A percentile compares a stretch with the other conserved stretches of the same genome.
These are phyloP conservation scores for Mormyrops boulengeri DNA, from an alignment of 2,797 vertebrate species.

Conservation along the genomic window DNA sequence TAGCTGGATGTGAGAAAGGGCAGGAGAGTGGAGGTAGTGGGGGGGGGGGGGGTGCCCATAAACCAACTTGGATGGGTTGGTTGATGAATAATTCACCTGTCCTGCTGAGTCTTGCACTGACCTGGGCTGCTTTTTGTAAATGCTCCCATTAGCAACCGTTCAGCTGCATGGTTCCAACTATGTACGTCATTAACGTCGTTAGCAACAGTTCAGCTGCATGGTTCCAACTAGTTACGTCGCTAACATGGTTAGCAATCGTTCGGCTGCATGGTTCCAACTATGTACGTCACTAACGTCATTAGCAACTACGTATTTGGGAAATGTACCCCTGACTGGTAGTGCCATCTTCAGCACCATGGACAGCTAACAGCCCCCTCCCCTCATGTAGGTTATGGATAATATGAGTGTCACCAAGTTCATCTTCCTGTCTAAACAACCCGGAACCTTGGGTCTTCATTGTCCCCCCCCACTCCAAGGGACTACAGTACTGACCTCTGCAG, in stretches of 20 bases:
- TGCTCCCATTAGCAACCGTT: not conserved
- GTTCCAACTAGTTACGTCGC: not conserved
- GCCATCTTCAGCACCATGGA: slow-evolving; percentile 27
- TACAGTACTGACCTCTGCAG: not conserved
- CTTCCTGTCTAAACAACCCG: slow-evolving; percentile 4
- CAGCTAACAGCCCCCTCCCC: not conserved
- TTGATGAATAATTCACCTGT: slow-evolving; percentile 41
- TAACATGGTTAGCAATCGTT: too few relatives aligned
- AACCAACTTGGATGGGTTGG: slow-evolving; percentile 18
- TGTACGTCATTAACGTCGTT: not conserved
- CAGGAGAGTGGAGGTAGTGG: slow-evolving; percentile 5
- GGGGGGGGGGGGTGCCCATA: not conserved
- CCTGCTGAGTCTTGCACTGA: slow-evolving; percentile 23
- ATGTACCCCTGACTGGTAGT: not conserved
- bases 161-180: not conserved
- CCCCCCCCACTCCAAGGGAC: not conserved
- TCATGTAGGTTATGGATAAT: not conserved
- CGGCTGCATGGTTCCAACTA: too few relatives aligned
- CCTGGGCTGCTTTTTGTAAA: slow-evolving; percentile 10
- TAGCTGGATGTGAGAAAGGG: slow-evolving; percentile 25
- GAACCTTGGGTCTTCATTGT: too few relatives aligned
- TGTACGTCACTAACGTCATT: not conserved
- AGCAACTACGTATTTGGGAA: not conserved
- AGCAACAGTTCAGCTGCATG: not conserved
- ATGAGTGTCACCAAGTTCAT: not conserved